Conservation (phyloP, 2,888 invertebrate genomes). For the Catocala fraxini region DNA sequence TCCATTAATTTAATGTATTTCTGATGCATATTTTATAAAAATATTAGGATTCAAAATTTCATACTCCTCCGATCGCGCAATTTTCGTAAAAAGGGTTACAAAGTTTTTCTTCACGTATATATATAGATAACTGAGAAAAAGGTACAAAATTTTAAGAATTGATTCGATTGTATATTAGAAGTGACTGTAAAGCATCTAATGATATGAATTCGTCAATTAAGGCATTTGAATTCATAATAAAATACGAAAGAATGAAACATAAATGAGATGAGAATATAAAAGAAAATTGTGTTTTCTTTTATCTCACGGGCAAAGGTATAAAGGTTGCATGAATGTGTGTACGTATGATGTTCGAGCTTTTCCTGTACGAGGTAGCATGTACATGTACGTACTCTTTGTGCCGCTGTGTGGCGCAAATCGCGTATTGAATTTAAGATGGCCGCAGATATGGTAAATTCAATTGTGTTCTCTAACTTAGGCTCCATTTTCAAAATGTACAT, state of each 20-base stretch:
- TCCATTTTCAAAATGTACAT: too few species aligned
- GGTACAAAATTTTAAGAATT: background rate
- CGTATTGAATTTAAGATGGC: too few species aligned
- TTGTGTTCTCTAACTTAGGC: too few species aligned
- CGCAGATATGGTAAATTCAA: too few species aligned
- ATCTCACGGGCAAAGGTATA: conserved; percentile 16
- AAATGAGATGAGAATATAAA: conserved; percentile 14
- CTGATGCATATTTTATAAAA: too few species aligned
- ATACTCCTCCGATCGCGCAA: too few species aligned
- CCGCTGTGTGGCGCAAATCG: background rate
- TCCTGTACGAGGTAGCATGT: background rate
- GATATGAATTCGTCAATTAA: conserved; percentile 16
- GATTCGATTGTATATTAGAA: background rate
- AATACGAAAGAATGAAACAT: conserved; percentile 7
- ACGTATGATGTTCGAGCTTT: conserved; percentile 11
- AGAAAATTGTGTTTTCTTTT: conserved; percentile 26
- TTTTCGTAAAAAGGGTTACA: too few species aligned
- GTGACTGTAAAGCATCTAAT: background rate
- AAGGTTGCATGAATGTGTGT: conserved; percentile 16
- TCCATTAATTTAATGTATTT: too few species aligned
- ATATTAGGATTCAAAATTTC: too few species aligned
- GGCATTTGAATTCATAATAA: conserved; percentile 19
- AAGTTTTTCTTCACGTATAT: too few species aligned
- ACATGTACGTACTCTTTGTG: conserved; percentile 5
- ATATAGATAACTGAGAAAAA: too few species aligned